These are phyloP conservation scores for Lypha dubia DNA, from an alignment of 2,888 invertebrate genomes.

Conservation along the genomic window DNA sequence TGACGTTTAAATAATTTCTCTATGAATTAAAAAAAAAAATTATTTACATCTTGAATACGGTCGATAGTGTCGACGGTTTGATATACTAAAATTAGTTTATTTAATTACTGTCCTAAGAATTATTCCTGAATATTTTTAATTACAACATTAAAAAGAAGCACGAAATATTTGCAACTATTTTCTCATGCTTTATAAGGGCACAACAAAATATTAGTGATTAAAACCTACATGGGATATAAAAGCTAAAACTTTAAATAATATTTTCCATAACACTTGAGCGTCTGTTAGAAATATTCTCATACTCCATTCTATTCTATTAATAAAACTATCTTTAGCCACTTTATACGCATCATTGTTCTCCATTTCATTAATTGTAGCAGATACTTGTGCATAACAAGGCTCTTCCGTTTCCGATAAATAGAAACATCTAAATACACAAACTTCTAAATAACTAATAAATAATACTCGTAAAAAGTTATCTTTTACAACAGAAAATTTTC, in stretches of 20 bases:
- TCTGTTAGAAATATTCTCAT: slow-evolving; percentile 37
- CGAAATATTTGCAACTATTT: not conserved
- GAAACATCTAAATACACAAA: slow-evolving; percentile 28
- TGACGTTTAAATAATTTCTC: no score
- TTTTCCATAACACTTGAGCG: slow-evolving; percentile 35
- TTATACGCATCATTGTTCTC: not conserved
- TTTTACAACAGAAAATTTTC: slow-evolving; percentile 29
- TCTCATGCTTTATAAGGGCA: slow-evolving; percentile 32
- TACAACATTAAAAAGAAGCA: no score
- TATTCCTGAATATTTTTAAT: no score
- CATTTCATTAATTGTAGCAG: slow-evolving; percentile 29
- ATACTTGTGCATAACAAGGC: slow-evolving; percentile 49
- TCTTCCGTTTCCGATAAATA: slow-evolving; percentile 62
- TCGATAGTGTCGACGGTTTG: no score
- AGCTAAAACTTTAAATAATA: slow-evolving; percentile 15
- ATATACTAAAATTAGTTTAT: no score
- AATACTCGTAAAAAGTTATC: not conserved
- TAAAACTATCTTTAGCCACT: not conserved
- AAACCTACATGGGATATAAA: not conserved
- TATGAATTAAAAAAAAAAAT: no score
- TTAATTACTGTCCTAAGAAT: no score
- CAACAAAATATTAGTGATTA: slow-evolving; percentile 23
- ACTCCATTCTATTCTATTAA: slow-evolving; percentile 31
- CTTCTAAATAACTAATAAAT: slow-evolving; percentile 31
- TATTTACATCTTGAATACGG: no score